These are phyloP conservation scores for Gryllus longicercus DNA, from an alignment of 2,888 invertebrate species.

Conservation along the genomic window DNA sequence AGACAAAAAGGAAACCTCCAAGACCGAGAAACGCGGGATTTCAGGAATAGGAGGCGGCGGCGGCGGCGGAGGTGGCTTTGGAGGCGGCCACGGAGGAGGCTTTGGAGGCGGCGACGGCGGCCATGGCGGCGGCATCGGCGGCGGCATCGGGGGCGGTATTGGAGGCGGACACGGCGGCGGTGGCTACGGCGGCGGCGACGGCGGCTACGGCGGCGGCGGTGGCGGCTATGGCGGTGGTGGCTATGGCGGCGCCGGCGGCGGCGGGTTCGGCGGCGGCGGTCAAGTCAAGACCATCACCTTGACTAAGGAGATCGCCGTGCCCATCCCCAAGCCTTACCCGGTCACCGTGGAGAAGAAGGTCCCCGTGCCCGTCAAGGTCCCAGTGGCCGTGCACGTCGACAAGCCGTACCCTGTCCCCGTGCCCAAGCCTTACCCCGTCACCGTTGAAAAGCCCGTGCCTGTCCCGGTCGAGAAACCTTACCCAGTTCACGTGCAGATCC, in stretches of 20 bases:
- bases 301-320: constrained; percentile 30
- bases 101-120: background rate
- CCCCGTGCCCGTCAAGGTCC: constrained; percentile 20
- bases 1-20: constrained; percentile 19
- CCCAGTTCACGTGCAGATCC: constrained; percentile 28
- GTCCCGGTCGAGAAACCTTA: constrained; percentile 25
- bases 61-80: background rate
- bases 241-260: constrained; percentile 19
- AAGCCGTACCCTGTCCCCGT: constrained; percentile 34
- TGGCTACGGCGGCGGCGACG: background rate
- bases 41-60: background rate
- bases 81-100: background rate
- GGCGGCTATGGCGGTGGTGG: background rate
- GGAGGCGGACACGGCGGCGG: constrained; percentile 21
- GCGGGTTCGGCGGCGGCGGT: constrained; percentile 4
- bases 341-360: constrained; percentile 26
- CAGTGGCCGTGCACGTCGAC: constrained; percentile 26
- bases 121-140: no score
- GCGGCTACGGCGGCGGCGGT: background rate
- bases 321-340: constrained; percentile 30
- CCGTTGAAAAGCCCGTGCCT: constrained; percentile 26
- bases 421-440: constrained; percentile 31
- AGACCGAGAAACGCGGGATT: constrained; percentile 27
- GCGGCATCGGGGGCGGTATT: background rate
- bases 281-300: constrained; percentile 28